These are phyloP conservation scores for Holocentrus rufus DNA, from an alignment of 2,797 vertebrate species.

Conservation along the genomic window DNA sequence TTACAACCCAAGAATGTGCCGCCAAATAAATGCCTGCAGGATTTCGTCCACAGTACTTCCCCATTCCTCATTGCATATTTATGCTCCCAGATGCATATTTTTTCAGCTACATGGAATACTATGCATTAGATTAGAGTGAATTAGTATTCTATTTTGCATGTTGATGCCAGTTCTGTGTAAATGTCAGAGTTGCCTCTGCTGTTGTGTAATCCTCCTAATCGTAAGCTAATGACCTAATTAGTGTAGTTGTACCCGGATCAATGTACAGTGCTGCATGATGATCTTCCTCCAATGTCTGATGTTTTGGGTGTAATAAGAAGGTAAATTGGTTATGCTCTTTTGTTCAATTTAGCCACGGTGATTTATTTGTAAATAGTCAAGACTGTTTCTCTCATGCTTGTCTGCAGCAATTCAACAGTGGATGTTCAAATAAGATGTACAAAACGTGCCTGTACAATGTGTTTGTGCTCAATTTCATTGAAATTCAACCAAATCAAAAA, in stretches of 20 bases:
- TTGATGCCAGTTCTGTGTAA: slow-evolving; percentile 41
- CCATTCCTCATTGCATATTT: slow-evolving; percentile 51
- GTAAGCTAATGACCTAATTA: slow-evolving; percentile 54
- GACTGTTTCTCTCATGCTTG: not conserved
- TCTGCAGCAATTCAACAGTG: not conserved
- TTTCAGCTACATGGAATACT: slow-evolving; percentile 28
- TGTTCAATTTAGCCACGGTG: not conserved
- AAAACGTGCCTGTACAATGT: not conserved
- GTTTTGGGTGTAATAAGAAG: slow-evolving; percentile 13
- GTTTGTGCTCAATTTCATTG: not conserved
- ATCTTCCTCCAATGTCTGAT: slow-evolving; percentile 12
- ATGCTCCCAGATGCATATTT: slow-evolving; percentile 46
- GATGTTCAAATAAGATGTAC: no score
- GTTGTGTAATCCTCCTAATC: slow-evolving; percentile 60
- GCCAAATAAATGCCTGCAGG: slow-evolving; percentile 46
- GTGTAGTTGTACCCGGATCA: slow-evolving; percentile 42
- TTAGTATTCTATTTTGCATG: slow-evolving; percentile 52
- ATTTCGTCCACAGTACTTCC: slow-evolving; percentile 13
- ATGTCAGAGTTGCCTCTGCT: slow-evolving; percentile 56
- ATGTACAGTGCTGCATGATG: slow-evolving; percentile 11
- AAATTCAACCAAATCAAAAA: no score
- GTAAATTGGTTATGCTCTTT: not conserved
- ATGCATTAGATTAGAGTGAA: slow-evolving; percentile 45
- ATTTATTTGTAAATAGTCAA: slow-evolving; percentile 6
- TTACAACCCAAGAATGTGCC: slow-evolving; percentile 19